A percentile compares a stretch with the other conserved stretches of the same genome.
phyloP scores from a whole-genome alignment of 1,140 invertebrate species.

The Arctopsyche grandis region DNA sequence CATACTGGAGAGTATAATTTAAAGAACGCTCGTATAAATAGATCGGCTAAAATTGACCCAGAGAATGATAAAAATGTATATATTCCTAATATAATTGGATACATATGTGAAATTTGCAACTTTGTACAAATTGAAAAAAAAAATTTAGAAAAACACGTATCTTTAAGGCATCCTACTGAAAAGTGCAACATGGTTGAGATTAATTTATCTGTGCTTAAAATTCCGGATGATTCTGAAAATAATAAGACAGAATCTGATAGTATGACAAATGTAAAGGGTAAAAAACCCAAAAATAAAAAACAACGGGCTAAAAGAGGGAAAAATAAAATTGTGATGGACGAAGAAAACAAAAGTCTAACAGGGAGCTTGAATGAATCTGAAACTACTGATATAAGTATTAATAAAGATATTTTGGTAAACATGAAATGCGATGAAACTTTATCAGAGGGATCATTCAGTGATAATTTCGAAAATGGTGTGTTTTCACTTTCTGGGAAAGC shows the following conservation, averaged over 20 bases:
- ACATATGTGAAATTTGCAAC: slow-evolving; percentile 74
- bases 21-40: neutral
- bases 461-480: slow-evolving; percentile 16
- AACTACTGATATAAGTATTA: neutral
- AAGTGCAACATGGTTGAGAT: slow-evolving; percentile 61
- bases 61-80: neutral
- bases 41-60: neutral
- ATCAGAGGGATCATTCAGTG: neutral
- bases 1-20: slow-evolving; percentile 77
- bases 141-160: slow-evolving; percentile 70
- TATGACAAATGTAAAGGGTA: neutral
- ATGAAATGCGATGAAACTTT: neutral
- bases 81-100: slow-evolving; percentile 65
- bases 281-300: neutral
- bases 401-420: neutral
- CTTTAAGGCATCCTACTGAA: slow-evolving; percentile 65
- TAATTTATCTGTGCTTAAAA: slow-evolving; percentile 54
- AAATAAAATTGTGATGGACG: neutral
- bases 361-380: neutral
- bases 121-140: slow-evolving; percentile 72
- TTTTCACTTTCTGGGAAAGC: slow-evolving; percentile 30
- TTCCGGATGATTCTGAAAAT: neutral
- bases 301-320: neutral
- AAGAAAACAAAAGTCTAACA: neutral
- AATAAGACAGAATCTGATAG: neutral